Evolutionary conservation across 2,888 invertebrate genomes (phyloP).

Genomic region (Cotesia congregata): DNA sequence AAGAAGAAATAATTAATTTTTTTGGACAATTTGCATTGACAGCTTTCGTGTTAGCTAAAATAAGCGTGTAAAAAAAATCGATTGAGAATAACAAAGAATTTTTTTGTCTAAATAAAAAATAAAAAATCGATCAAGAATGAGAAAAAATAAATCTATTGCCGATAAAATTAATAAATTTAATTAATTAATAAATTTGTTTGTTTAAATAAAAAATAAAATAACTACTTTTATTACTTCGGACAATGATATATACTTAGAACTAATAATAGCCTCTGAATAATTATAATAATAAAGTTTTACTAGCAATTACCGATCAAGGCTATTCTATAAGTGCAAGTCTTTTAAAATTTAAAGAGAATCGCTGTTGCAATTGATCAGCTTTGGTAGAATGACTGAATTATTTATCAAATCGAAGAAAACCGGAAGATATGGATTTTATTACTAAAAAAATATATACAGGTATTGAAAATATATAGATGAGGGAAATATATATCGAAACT

Average conservation of each 20-base stretch:
- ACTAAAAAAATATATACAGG: background rate
- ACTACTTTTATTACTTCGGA: too few relatives aligned
- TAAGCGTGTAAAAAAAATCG: background rate
- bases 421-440: background rate
- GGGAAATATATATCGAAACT: background rate
- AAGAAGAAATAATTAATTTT: background rate
- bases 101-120: background rate
- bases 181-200: too few relatives aligned
- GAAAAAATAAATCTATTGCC: too few relatives aligned
- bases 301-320: too few relatives aligned
- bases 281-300: background rate
- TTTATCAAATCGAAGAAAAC: background rate
- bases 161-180: too few relatives aligned
- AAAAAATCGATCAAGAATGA: background rate
- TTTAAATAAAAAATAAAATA: too few relatives aligned
- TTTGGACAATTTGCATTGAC: background rate
- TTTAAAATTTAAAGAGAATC: background rate
- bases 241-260: background rate
- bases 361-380: background rate
- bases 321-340: background rate
- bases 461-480: background rate
- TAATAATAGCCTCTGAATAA: background rate
- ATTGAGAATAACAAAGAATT: background rate
- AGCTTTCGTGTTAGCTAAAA: constrained; percentile 23
- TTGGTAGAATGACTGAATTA: background rate